Base-by-base conservation (phyloP, 1,140 invertebrate species). In the Scaptomyza hsui region DNA sequence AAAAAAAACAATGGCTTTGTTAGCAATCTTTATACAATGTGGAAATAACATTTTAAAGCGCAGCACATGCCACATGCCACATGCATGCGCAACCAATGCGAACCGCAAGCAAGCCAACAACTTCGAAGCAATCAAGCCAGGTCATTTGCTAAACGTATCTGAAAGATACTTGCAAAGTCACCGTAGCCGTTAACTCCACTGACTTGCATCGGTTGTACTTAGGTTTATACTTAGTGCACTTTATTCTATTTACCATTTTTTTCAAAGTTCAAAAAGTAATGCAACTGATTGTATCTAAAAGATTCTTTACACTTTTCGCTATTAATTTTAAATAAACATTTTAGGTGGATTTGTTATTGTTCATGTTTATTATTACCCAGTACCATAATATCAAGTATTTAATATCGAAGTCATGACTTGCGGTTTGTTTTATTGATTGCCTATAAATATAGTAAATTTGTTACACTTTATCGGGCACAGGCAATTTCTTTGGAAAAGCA, bases 101-200 rank as follows among this genome's bases (percentile, higher is more conserved):
- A 42, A 16, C 41, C 41, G 16, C 41, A 15, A 16, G 16, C 41
- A 15, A 16, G 41, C 16, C 15, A 42, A 18, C 41, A n/a, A 42
- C 41, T 15, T 16, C 15, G 16, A 16, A 42, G 16, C 16, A 42
- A 42, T 42, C 41, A 18, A 42, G 1, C 6, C 41, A n/a, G 41
- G 41, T 18, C 41, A 42, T 16, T 15, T 15, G 5, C 41, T 18
- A 42, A 26, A 56, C 5, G 51, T 53, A 53, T 41, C 19, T 52
- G 0, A 53, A 53, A 53, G 51, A 39, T 52, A 19, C 12, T 48
- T 48, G 4, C 26, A 29, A 9, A 7, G 16, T 42, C 13, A 16
- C 6, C 16, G 16, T 42, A 18, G 2, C 41, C 5, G 15, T 42
- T 42, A 1, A 42, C 7, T 42, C 16, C 7, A 5, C 41, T 42